Percentiles rank a stretch among this genome's conserved stretches.
These are phyloP conservation scores for Panthera leo DNA, from an alignment of 2,113 vertebrate species.

Conservation along the genomic window DNA sequence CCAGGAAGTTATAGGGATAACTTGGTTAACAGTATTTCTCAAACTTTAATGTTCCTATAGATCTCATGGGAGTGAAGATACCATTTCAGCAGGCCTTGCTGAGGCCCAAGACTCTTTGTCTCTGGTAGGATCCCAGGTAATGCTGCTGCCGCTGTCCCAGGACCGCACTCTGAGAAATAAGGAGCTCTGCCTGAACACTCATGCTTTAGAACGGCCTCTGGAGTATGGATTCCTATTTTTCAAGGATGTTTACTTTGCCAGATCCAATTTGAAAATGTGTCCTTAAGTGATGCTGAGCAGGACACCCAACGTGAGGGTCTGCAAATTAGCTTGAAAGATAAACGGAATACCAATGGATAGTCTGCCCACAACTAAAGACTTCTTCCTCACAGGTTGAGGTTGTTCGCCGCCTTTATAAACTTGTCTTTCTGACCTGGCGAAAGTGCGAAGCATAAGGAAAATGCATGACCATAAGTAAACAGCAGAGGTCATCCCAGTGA, in stretches of 20 bases:
- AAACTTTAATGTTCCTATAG: neutral
- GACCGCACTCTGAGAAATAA: neutral
- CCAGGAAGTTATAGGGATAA: neutral
- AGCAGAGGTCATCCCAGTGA: neutral
- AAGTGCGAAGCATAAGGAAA: neutral
- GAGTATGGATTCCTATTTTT: neutral
- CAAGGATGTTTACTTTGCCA: slow-evolving; percentile 48
- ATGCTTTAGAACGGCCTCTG: neutral
- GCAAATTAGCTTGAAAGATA: neutral
- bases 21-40: neutral
- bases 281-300: neutral
- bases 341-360: neutral
- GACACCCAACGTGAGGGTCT: neutral
- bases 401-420: neutral
- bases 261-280: slow-evolving; percentile 40
- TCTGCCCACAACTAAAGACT: neutral
- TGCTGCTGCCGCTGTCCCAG: neutral
- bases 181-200: neutral
- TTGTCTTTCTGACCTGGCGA: neutral
- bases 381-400: neutral
- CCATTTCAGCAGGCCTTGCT: neutral
- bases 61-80: neutral
- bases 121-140: neutral
- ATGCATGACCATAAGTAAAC: neutral
- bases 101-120: neutral